Conservation (phyloP, 1,140 invertebrate genomes). For the Luehdorfia chinensis region DNA sequence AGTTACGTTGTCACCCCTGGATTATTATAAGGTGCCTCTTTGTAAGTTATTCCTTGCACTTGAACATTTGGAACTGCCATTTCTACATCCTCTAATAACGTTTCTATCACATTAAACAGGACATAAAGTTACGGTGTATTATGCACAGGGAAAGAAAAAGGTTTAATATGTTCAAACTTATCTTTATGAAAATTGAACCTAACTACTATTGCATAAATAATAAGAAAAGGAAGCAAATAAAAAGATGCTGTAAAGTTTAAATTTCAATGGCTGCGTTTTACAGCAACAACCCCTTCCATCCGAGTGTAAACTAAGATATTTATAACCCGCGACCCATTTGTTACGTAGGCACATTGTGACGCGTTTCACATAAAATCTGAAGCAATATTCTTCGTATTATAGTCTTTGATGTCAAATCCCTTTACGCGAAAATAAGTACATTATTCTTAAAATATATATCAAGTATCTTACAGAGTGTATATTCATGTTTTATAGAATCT, state of each 20-base stretch:
- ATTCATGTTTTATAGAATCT: too few species aligned
- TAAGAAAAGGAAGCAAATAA: too few species aligned
- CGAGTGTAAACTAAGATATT: slow-evolving; percentile 18
- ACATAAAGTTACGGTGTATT: background rate
- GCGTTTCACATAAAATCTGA: slow-evolving; percentile 13
- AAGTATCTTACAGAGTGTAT: too few species aligned
- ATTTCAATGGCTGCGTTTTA: slow-evolving; percentile 1
- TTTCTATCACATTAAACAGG: slow-evolving; percentile 7
- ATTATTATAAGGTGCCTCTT: too few species aligned
- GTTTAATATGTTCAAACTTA: too few species aligned
- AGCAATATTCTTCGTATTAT: slow-evolving; percentile 5
- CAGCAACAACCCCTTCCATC: slow-evolving; percentile 13
- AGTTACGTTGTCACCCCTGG: too few species aligned
- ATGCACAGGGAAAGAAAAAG: background rate
- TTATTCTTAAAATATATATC: too few species aligned
- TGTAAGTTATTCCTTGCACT: too few species aligned
- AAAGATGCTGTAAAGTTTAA: slow-evolving; percentile 12
- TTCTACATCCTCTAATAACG: too few species aligned
- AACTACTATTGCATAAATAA: too few species aligned
- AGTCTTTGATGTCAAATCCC: slow-evolving; percentile 13
- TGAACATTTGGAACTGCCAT: too few species aligned
- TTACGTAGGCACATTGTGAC: slow-evolving; percentile 13
- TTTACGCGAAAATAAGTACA: slow-evolving; percentile 8
- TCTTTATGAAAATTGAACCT: too few species aligned
- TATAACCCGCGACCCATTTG: slow-evolving; percentile 15